Evolutionary conservation across 2,113 vertebrate genomes (phyloP).

Genomic region (Mixornis gularis): DNA sequence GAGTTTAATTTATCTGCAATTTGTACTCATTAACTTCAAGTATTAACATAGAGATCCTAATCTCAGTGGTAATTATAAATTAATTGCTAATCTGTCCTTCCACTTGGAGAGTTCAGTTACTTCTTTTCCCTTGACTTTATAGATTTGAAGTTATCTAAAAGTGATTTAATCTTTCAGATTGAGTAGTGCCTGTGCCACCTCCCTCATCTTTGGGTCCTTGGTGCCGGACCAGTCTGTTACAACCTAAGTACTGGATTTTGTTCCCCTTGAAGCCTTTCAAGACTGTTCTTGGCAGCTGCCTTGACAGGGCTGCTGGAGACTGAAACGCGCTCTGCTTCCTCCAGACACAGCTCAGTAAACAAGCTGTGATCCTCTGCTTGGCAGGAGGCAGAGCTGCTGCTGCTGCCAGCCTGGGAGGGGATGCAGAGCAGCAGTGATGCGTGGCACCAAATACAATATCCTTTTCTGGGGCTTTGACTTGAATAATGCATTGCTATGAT

Average conservation of each 20-base stretch:
- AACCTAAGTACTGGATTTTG: neutral
- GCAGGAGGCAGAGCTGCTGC: neutral
- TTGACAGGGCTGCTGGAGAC: constrained; percentile 32
- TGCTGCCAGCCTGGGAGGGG: neutral
- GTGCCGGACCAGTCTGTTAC: neutral
- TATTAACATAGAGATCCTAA: neutral
- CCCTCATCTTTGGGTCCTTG: neutral
- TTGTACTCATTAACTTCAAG: constrained; percentile 19
- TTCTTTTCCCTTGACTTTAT: neutral
- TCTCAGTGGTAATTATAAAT: neutral
- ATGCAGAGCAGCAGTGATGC: neutral
- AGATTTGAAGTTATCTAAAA: neutral
- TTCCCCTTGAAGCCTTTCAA: neutral
- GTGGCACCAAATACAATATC: neutral
- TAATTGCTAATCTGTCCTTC: neutral
- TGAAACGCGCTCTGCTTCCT: neutral
- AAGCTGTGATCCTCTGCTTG: constrained; percentile 23
- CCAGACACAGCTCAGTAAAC: constrained; percentile 10
- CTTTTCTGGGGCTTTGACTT: neutral
- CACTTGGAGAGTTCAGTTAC: neutral
- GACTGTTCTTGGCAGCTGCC: constrained; percentile 27
- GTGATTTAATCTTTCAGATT: neutral
- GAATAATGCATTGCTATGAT: neutral
- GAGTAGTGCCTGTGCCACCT: neutral
- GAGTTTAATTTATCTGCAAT: neutral